Conservation (phyloP, 2,113 vertebrate genomes). For the Emydocephalus ijimae region DNA sequence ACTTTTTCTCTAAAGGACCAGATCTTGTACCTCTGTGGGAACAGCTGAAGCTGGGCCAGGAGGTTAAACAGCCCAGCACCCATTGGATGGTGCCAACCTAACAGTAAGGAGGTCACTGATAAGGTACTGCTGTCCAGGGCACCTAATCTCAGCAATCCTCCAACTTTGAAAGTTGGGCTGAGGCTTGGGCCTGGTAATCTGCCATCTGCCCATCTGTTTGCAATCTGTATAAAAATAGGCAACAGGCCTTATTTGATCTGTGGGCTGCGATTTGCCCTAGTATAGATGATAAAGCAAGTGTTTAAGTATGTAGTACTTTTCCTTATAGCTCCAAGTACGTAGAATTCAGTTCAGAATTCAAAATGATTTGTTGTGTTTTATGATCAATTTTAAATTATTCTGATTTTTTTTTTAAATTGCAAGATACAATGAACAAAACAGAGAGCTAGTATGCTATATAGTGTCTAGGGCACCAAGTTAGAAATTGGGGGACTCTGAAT, state of each 20-base stretch:
- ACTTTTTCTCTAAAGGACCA: neutral
- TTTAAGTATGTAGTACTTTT: neutral
- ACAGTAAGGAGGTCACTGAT: neutral
- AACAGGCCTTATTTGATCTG: neutral
- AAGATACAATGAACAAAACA: neutral
- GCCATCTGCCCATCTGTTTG: neutral
- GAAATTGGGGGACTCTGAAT: neutral
- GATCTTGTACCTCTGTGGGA: neutral
- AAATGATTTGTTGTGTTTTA: neutral
- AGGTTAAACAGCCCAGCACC: neutral
- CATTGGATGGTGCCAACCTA: neutral
- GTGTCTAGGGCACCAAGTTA: neutral
- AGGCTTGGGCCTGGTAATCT: neutral
- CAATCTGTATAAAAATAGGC: neutral
- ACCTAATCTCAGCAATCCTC: neutral
- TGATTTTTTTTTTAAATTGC: neutral
- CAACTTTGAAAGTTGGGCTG: neutral
- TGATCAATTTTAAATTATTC: neutral
- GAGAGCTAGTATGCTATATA: neutral
- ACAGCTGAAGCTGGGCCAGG: neutral
- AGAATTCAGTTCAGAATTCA: neutral
- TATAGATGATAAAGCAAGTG: neutral
- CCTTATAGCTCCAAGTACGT: neutral
- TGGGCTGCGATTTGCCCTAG: neutral
- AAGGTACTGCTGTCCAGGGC: neutral